Percentiles rank a stretch among this genome's conserved stretches.
Conservation (phyloP, 2,113 vertebrate species). For the Saguinus imperator region DNA sequence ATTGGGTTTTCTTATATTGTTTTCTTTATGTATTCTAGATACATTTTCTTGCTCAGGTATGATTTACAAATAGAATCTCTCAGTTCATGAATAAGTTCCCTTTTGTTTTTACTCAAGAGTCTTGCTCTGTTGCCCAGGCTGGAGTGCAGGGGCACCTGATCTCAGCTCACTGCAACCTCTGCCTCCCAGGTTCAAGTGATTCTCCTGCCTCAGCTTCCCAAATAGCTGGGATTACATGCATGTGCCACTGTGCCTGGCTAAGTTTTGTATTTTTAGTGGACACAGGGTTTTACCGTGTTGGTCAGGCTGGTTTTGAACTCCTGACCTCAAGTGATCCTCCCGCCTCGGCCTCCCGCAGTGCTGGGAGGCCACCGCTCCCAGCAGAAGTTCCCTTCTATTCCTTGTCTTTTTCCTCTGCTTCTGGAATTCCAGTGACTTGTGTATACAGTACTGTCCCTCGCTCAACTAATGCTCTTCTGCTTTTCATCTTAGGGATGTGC, state of each 20-base stretch:
- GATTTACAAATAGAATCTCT: background rate
- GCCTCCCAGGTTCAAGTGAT: no score
- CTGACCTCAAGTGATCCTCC: no score
- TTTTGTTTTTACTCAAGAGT: background rate
- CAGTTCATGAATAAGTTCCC: background rate
- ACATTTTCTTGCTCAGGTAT: background rate
- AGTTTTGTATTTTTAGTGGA: no score
- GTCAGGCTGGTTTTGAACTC: no score
- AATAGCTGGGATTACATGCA: no score
- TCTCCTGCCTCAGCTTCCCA: no score
- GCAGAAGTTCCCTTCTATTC: no score
- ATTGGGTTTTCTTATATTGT: background rate
- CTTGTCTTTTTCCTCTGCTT: background rate
- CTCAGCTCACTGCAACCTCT: no score
- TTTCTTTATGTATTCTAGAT: background rate
- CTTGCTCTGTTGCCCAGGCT: no score
- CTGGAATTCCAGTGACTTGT: background rate
- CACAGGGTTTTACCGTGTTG: no score
- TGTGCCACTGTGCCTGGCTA: no score
- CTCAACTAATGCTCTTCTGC: background rate
- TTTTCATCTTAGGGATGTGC: background rate
- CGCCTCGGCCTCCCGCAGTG: accelerated
- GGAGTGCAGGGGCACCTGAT: accelerated
- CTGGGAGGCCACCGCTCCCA: no score
- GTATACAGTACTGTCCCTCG: background rate